Evolutionary conservation across 1,140 invertebrate genomes (phyloP), one percentile per base, ranked within the genome.

Genomic region (Drosophila micromelanica): DNA sequence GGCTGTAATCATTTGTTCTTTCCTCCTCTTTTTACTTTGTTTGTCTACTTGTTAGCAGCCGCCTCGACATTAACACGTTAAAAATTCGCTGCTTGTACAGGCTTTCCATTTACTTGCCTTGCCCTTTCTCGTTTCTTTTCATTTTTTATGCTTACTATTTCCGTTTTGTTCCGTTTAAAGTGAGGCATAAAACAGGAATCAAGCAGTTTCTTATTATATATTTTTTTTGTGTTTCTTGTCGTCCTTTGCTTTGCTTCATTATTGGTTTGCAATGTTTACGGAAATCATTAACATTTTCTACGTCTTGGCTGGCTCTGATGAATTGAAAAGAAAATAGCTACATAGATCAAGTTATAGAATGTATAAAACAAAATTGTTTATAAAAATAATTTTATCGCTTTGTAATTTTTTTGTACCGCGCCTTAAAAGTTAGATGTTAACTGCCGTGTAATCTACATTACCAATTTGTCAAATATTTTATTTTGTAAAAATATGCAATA

Each of bases 41-140:
- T 87, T 86, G 82, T 72, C 78, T 69, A 76, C 82, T 86, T 86
- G 82, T 86, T 86, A 87, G 81, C 74, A 73, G 74, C 62, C 55
- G 80, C 69, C 81, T 80, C 46, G 71, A 62, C 75, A 87, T 86
- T 86, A 87, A 87, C 78, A 86, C 82, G 79, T 87, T 87, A 76
- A 87, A 86, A 86, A 68, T 48, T 61, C 60, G 61, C 65, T 59
- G 32, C 32, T 27, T 27, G 38, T 52, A 37, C 56, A 23, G 37
- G 40, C 11, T 30, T 43, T 20, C 23, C 9, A 8, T 48, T n/a
- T 15, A 32, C 30, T 32, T 32, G 20, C 3, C 20, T 23, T 23
- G 20, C 8, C 32, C 32, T 8, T 3, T 35, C 32, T 8, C 32
- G 32, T 45, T 15, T 52, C 30, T 17, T 35, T 59, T 20, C 12